phyloP scores from a whole-genome alignment of 2,113 vertebrate genomes.

The Vulpes ferrilata region DNA sequence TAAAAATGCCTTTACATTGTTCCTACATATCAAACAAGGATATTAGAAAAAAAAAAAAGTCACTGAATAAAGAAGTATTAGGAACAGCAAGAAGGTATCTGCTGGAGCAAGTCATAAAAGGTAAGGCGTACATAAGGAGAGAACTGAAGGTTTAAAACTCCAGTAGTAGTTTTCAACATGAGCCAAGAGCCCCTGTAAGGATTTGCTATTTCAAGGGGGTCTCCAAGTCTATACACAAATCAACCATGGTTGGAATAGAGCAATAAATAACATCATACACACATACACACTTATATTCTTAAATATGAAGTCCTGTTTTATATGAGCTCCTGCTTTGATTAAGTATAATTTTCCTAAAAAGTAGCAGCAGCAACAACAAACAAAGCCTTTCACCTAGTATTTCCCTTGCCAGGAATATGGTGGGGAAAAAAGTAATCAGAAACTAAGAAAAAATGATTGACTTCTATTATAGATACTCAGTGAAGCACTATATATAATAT shows the following conservation, averaged over 20 bases:
- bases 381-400: background rate
- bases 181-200: background rate
- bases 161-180: background rate
- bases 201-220: background rate
- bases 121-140: background rate
- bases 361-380: background rate
- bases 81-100: background rate
- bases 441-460: background rate
- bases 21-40: background rate
- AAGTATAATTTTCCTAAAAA: slow-evolving; percentile 27
- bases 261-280: background rate
- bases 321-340: background rate
- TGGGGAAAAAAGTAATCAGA: background rate
- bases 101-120: background rate
- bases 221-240: background rate
- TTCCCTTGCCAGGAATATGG: background rate
- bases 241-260: background rate
- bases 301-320: background rate
- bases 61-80: background rate
- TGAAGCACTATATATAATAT: background rate
- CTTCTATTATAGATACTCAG: background rate
- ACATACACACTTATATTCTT: background rate
- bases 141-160: background rate
- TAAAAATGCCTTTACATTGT: slow-evolving; percentile 21
- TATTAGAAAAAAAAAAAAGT: background rate